Evolutionary conservation across 2,888 invertebrate genomes (phyloP), one percentile per base, ranked within the genome.

Genomic region (Argyresthia goedartella): DNA sequence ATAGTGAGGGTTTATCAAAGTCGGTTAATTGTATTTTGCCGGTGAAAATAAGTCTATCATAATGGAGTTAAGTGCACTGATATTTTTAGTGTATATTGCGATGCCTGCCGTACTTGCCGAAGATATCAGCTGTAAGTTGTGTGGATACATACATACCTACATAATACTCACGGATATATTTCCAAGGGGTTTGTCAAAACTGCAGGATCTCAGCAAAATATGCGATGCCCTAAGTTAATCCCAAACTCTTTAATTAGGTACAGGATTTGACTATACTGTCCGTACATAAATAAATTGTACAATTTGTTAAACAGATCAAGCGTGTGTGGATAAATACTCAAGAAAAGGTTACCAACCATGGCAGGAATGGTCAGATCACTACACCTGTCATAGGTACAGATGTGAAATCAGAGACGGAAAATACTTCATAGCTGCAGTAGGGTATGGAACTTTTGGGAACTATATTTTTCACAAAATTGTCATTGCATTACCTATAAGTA

Each of bases 321-420:
- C 86, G 0, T 86, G 86, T 54, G 82, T 86, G 1, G 86, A 86
- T 52, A 86, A 86, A 67, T 86, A 86, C 55, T 86, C 86, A n/a
- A 75, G 86, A 55, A 86, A 86, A 65, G 86, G 86, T 1, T 86
- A 86, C 54, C 86, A 86, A 55, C 86, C 86, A 0, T 86, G 86
- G 86, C 86, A 86, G 49, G 86, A 86, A 53, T 86, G 86, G 86
- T 86, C 86, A 0, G 86, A 86, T 55, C 86, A 86, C 54, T 86
- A 86, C 55, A 86, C 86, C 0, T 86, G 86, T 55, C 86, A 86
- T 53, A 60, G 86, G 35, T 86, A 86, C 55, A 64, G 86, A 63
- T 86, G 86, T 55, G 86, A 86, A 57, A 86, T 86, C 41, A 67
- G 86, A 8, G 86, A 86, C 58, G 86, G 85, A 47, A 86, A 86